These are phyloP conservation scores for Microtus ochrogaster DNA, from an alignment of 2,113 vertebrate genomes.

Conservation along the genomic window DNA sequence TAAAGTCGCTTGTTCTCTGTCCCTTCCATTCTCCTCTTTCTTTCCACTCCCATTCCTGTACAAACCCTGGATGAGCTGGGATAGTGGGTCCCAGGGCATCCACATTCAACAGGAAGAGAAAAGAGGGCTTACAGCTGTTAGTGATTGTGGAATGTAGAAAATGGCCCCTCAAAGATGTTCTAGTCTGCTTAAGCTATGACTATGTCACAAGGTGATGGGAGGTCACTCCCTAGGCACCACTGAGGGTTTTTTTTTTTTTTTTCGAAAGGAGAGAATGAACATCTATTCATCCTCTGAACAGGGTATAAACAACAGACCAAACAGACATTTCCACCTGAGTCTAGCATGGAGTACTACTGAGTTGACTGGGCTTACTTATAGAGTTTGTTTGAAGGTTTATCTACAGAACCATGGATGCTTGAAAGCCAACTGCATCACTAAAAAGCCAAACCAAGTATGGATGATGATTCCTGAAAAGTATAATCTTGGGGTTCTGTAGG, in stretches of 20 bases:
- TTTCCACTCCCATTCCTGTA: rapidly evolving
- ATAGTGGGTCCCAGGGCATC: neutral
- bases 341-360: neutral
- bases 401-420: neutral
- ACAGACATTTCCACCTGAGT: neutral
- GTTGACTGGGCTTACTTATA: neutral
- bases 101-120: neutral
- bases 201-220: neutral
- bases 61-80: neutral
- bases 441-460: neutral
- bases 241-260: neutral
- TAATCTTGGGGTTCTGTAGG: neutral
- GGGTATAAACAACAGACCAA: neutral
- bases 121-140: neutral
- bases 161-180: neutral
- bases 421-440: neutral
- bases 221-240: neutral
- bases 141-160: neutral
- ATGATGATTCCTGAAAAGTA: neutral
- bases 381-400: neutral
- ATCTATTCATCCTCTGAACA: neutral
- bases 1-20: neutral
- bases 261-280: neutral
- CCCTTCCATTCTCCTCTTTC: neutral
- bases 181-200: neutral